Evolutionary conservation across 2,888 invertebrate genomes (phyloP).

Genomic region (Anorthoa munda): DNA sequence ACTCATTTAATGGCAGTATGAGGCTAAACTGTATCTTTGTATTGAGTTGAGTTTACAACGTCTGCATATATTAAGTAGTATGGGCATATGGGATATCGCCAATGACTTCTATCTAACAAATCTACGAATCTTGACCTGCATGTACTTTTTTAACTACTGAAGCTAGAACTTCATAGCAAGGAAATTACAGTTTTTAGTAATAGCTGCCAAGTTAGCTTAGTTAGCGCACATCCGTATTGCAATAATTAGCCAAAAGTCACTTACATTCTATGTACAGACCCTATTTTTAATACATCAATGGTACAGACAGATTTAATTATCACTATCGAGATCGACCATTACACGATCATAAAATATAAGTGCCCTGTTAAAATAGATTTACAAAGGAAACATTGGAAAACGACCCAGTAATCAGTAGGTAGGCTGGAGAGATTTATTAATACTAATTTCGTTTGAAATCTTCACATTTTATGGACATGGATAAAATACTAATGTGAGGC

Average conservation of each 20-base stretch:
- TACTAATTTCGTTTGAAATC: constrained; percentile 43
- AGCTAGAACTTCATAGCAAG: neutral
- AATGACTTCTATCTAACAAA: neutral
- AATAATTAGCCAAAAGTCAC: constrained; percentile 23
- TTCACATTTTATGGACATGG: constrained; percentile 19
- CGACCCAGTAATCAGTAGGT: constrained; percentile 42
- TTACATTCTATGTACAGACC: constrained; percentile 18
- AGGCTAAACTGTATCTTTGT: neutral
- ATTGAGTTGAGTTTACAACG: neutral
- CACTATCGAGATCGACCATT: constrained; percentile 7
- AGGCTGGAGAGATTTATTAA: constrained; percentile 43
- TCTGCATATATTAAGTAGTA: neutral
- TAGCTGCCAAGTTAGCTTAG: neutral
- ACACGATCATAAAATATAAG: constrained; percentile 41
- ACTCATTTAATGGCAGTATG: neutral
- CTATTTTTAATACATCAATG: too few relatives aligned
- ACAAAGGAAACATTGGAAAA: constrained; percentile 41
- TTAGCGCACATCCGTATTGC: neutral
- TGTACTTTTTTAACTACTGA: neutral
- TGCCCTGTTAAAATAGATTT: constrained; percentile 20
- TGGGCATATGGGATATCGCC: too few relatives aligned
- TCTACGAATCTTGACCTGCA: neutral
- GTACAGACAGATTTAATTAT: constrained; percentile 31
- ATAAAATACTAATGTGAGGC: constrained; percentile 25
- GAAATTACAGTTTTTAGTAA: neutral